Evolutionary conservation across 1,140 invertebrate genomes (phyloP), one percentile per base, ranked within the genome.

Genomic region (Macrobrachium rosenbergii): DNA sequence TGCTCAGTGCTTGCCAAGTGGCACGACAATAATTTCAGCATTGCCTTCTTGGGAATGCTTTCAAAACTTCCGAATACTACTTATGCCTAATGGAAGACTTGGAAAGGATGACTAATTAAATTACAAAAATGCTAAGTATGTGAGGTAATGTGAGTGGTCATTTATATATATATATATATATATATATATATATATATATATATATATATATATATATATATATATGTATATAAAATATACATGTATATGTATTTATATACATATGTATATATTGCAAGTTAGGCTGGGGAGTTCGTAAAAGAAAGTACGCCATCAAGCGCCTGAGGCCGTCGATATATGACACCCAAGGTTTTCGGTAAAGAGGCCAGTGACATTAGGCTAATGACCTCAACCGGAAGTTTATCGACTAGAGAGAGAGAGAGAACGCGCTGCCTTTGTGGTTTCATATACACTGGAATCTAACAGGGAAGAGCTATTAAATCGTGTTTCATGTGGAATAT

Each of bases 141-240:
- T 23, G 62, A 37, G 37, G 59, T 23, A 60, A 23, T 79, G 60
- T n/a, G 23, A 60, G 60, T n/a, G n/a, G n/a, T n/a, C n/a, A n/a
- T n/a, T n/a, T n/a, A n/a, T n/a, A n/a, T n/a, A n/a, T n/a, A n/a
- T n/a, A 69, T 69, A 69, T 69, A 69, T 69, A 69, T n/a, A 69
- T 69, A 69, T n/a, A 28, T 72, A 28, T 79, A 63, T 63, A 63
- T 79, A 63, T 63, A 63, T 63, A 63, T 63, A 63, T 63, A 63
- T 60, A 62, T 60, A 62, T 60, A 62, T 60, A 62, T 63, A 37
- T 43, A 63, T 63, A 63, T 63, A 63, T 63, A 63, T 63, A 59
- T 63, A 79, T 79, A 63, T 79, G 63, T 63, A 63, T 79, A 63
- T 63, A 63, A 62, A 62, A 63, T 63, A 63, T 79, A 63, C 63